phyloP scores from a whole-genome alignment of 1,140 invertebrate genomes.

The Drosophila melanogaster region DNA sequence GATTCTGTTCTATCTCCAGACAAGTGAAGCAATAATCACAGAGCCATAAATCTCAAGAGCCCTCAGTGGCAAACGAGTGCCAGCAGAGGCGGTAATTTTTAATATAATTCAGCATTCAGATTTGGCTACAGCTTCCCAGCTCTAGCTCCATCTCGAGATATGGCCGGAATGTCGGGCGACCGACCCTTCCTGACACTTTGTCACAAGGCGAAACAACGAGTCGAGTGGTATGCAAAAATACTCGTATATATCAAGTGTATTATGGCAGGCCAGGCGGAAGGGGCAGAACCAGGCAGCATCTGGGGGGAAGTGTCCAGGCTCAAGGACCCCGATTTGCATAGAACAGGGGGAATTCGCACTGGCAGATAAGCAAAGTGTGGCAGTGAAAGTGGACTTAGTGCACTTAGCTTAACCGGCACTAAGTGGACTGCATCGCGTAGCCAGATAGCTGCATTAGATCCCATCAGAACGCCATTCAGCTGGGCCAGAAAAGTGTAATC shows the following conservation, averaged over 20 bases:
- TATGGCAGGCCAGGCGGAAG: conserved; percentile 34
- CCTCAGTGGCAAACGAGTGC: conserved; percentile 31
- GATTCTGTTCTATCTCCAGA: conserved; percentile 66
- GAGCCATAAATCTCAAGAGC: conserved; percentile 70
- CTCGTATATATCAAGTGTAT: conserved; percentile 70
- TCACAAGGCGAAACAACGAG: conserved; percentile 64
- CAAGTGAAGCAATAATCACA: conserved; percentile 81
- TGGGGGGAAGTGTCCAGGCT: conserved; percentile 28
- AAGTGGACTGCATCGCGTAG: conserved; percentile 78
- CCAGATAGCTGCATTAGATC: conserved; percentile 78
- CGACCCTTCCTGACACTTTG: conserved; percentile 74
- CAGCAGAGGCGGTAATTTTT: conserved; percentile 67
- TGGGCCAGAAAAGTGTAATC: conserved; percentile 67
- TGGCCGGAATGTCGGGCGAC: conserved; percentile 62
- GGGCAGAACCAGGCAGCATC: background rate
- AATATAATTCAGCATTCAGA: conserved; percentile 63
- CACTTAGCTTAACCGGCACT: conserved; percentile 62
- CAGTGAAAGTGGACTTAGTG: conserved; percentile 55
- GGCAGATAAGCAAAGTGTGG: conserved; percentile 53
- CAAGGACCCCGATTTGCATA: conserved; percentile 74
- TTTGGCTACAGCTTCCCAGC: background rate
- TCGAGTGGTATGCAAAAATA: conserved; percentile 65
- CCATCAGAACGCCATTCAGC: conserved; percentile 78
- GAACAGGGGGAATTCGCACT: conserved; percentile 21
- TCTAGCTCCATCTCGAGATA: conserved; percentile 39